phyloP scores from a whole-genome alignment of 2,888 invertebrate genomes.

The Choreutis nemorana region DNA sequence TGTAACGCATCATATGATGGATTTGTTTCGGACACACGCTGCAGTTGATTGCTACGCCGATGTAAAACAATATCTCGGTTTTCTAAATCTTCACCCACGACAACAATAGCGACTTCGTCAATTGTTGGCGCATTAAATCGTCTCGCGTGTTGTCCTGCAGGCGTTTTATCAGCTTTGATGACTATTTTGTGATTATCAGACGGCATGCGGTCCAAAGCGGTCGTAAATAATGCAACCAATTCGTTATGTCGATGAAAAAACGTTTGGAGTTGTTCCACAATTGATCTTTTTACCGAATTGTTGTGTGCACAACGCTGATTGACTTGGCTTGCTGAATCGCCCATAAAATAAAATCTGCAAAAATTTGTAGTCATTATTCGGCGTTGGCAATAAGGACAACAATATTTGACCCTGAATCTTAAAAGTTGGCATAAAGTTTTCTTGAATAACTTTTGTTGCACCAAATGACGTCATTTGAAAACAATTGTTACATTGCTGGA shows the following conservation, averaged over 20 bases:
- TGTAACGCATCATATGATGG: conserved; percentile 16
- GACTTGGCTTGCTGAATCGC: conserved; percentile 4
- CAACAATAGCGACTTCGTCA: conserved; percentile 14
- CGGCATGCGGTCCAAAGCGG: conserved; percentile 18
- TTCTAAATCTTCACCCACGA: conserved; percentile 12
- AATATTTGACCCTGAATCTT: conserved; percentile 12
- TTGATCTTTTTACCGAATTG: conserved; percentile 10
- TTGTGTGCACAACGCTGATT: conserved; percentile 5
- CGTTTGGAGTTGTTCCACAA: conserved; percentile 17
- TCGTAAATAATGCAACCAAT: conserved; percentile 16
- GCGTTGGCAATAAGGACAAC: conserved; percentile 5
- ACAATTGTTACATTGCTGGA: conserved; percentile 18
- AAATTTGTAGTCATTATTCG: conserved; percentile 7
- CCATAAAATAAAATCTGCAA: conserved; percentile 9
- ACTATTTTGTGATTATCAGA: conserved; percentile 17
- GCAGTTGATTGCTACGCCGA: conserved; percentile 17
- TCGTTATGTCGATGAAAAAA: conserved; percentile 15
- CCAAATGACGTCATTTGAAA: conserved; percentile 25
- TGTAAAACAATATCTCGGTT: conserved; percentile 22
- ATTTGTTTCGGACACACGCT: conserved; percentile 15
- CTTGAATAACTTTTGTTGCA: conserved; percentile 15
- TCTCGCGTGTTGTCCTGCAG: conserved; percentile 18
- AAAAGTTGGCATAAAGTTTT: conserved; percentile 19
- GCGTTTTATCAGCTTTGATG: conserved; percentile 20
- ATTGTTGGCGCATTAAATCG: conserved; percentile 20